These are phyloP conservation scores for Timema podura DNA, from an alignment of 2,888 invertebrate genomes.

Conservation along the genomic window DNA sequence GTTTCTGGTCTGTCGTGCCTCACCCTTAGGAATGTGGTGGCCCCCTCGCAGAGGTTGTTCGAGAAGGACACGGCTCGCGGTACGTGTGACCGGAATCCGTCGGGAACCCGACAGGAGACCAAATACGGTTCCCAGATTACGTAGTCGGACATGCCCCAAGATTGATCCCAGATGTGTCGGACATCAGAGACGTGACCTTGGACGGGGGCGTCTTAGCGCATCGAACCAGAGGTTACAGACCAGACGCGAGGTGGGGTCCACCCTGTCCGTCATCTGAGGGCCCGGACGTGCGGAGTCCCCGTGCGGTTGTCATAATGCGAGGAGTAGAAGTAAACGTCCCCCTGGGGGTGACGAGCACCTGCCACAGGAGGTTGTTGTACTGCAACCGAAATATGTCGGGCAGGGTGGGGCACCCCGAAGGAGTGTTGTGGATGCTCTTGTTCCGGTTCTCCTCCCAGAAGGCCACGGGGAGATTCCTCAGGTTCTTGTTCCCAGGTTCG, in stretches of 20 bases:
- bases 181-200: neutral
- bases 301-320: neutral
- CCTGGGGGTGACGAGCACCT: neutral
- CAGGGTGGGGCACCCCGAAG: neutral
- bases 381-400: neutral
- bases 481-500: no score
- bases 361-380: constrained; percentile 8
- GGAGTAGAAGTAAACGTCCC: neutral
- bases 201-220: neutral
- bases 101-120: neutral
- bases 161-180: neutral
- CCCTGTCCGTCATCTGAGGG: neutral
- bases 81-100: no score
- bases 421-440: no score
- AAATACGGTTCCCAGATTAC: constrained; percentile 7
- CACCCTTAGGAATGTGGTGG: constrained; percentile 4
- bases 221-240: constrained; percentile 17
- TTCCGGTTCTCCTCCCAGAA: no score
- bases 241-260: neutral
- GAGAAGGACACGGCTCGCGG: neutral
- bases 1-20: neutral
- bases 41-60: neutral
- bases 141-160: neutral
- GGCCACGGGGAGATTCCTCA: no score
- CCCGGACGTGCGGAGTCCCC: neutral